phyloP scores from a whole-genome alignment of 2,888 invertebrate species.

The Eupithecia centaureata region DNA sequence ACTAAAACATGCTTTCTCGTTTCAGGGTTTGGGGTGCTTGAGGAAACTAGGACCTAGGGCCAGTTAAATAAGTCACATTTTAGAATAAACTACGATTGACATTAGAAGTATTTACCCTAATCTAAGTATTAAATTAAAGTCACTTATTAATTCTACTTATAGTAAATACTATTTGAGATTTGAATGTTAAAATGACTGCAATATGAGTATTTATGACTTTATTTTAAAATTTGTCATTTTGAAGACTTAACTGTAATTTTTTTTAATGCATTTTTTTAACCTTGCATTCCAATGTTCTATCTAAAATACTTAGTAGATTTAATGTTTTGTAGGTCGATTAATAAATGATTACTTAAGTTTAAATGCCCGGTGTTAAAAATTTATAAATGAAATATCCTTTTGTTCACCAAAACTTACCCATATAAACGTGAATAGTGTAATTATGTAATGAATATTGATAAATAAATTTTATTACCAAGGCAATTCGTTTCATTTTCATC shows the following conservation, averaged over 20 bases:
- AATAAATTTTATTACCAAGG: neutral
- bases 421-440: neutral
- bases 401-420: neutral
- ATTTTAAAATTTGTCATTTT: neutral
- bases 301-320: neutral
- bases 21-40: constrained; percentile 77
- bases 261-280: constrained; percentile 21
- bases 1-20: constrained; percentile 40
- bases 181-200: constrained; percentile 21
- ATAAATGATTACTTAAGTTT: neutral
- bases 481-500: neutral
- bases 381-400: neutral
- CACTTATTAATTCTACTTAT: constrained; percentile 1
- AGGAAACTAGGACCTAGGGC: constrained; percentile 78
- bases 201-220: constrained; percentile 11
- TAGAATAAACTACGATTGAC: constrained; percentile 19
- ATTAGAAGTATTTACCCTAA: constrained; percentile 16
- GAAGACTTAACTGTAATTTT: constrained; percentile 1
- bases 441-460: constrained; percentile 2
- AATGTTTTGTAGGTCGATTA: neutral
- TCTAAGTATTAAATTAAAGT: constrained; percentile 20
- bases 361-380: neutral
- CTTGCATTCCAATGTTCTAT: constrained; percentile 24
- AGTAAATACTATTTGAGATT: neutral
- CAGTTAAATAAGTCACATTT: constrained; percentile 58